Percentiles rank a stretch among this genome's conserved stretches.
Evolutionary conservation across 2,797 vertebrate species (phyloP).

Genomic region (Macrochelys suwanniensis): DNA sequence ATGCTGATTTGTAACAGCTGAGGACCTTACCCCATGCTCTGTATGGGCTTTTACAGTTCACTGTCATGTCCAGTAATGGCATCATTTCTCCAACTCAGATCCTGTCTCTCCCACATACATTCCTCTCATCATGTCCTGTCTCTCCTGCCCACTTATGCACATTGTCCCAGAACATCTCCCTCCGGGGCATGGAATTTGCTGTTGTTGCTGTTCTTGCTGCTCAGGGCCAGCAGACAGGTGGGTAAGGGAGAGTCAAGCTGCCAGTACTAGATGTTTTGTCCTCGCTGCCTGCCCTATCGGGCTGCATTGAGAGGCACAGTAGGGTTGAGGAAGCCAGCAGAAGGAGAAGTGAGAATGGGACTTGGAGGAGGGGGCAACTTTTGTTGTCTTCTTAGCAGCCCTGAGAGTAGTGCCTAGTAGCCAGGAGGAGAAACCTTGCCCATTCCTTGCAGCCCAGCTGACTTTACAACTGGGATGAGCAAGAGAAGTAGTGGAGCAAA

Average conservation of each 20-base stretch:
- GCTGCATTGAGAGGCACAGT: neutral
- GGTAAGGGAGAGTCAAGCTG: neutral
- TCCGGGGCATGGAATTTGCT: neutral
- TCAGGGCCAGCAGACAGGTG: neutral
- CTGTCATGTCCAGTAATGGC: neutral
- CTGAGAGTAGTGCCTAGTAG: neutral
- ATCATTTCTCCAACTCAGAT: neutral
- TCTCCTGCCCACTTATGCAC: neutral
- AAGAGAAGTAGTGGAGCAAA: neutral
- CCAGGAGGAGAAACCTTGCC: neutral
- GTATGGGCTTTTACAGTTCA: neutral
- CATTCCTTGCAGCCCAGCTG: neutral
- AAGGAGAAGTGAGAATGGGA: neutral
- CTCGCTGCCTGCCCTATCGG: neutral
- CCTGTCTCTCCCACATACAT: accelerated
- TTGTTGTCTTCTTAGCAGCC: neutral
- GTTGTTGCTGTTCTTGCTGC: neutral
- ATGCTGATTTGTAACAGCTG: neutral
- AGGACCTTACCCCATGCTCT: neutral
- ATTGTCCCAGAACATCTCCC: neutral
- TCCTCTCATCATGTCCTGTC: neutral
- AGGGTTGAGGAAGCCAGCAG: neutral
- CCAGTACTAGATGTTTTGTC: neutral
- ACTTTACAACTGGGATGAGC: neutral
- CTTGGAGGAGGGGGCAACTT: neutral